Base-by-base conservation (phyloP, 2,888 invertebrate genomes). In the Andricus curvator region DNA sequence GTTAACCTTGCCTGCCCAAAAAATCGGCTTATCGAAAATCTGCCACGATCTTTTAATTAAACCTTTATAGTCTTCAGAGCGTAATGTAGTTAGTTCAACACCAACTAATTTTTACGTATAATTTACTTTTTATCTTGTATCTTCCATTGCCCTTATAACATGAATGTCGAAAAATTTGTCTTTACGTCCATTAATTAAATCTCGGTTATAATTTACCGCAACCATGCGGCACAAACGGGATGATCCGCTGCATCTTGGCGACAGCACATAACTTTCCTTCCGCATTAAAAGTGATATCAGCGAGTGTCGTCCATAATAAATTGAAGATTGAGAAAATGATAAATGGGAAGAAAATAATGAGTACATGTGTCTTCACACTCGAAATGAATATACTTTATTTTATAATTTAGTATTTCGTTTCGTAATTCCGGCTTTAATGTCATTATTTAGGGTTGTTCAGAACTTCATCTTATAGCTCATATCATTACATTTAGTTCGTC, bases 181-280 rank as follows among this genome's bases (percentile, higher is more conserved):
- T 62, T 25, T 4, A 25, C 62, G 25, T 3, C 22, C 22, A 25
- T 62, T 62, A 11, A 62, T 62, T 62, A 62, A 25, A 4, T n/a
- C 13, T 25, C 4, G 8, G 9, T 62, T 25, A 9, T 62, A 62
- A 56, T 56, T 56, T 56, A 56, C n/a, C n/a, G n/a, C 9, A 2
- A 56, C n/a, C 5, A 56, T 56, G 56, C 56, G 3, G 3, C 56
- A 56, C 17, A 51, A 20, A 9, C 56, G n/a, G 9, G n/a, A 56
- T 56, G n/a, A 56, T 56, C n/a, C 56, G n/a, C 56, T 9, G 56
- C n/a, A 56, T 56, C 9, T 56, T n/a, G 56, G n/a, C 56, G 22
- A 62, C 62, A 25, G 62, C 9, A n/a, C 20, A 74, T 74, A 74
- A 74, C 74, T 74, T 74, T 74, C 74, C 56, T 74, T 74, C 74